Base-by-base conservation (phyloP, 2,888 invertebrate species). In the Amblyjoppa fuscipennis region DNA sequence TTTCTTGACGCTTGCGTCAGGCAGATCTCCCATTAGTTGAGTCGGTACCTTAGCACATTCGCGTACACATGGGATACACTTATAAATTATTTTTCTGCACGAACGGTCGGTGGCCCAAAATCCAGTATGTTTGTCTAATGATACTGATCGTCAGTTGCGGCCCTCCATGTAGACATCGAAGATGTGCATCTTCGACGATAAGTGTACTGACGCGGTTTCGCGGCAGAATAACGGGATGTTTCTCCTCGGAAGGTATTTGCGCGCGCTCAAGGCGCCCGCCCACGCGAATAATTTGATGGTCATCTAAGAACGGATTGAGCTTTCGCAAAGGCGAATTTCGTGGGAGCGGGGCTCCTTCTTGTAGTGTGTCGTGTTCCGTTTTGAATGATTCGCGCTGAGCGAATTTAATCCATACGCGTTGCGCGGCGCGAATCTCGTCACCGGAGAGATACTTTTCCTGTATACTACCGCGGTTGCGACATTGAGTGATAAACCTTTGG, bases 11-110 rank as follows among this genome's bases (percentile, higher is more conserved):
- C 90, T 49, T 0, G 82, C 71, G 0, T 68, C 71, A 0, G 90
- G 90, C 3, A 91, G 77, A 20, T 90, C 53, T n/a, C 87, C 89
- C 90, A 90, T 90, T 3, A 88, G 11, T 77, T 89, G 90, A 0
- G 31, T 20, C 34, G 49, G 38, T 20, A 68, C 28, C 64, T 56
- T 13, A 4, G 82, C 80, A 13, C 76, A 70, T n/a, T 80, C 34
- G 16, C 84, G 41, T 0, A 74, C 69, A 53, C 87, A 84, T 2
- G 56, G 41, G 1, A 87, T 31, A 56, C 87, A 87, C 16, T 84
- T 73, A 13, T 71, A n/a, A 16, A 86, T 61, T 1, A 66, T 45
- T 34, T 71, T 53, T 61, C n/a, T 38, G 61, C 0, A 87, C 68
- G 5, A 82, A 31, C 3, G 75, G 59, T 31, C 86, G 51, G 1